Conservation (phyloP, 1,140 invertebrate species). For the Radopholus similis region DNA sequence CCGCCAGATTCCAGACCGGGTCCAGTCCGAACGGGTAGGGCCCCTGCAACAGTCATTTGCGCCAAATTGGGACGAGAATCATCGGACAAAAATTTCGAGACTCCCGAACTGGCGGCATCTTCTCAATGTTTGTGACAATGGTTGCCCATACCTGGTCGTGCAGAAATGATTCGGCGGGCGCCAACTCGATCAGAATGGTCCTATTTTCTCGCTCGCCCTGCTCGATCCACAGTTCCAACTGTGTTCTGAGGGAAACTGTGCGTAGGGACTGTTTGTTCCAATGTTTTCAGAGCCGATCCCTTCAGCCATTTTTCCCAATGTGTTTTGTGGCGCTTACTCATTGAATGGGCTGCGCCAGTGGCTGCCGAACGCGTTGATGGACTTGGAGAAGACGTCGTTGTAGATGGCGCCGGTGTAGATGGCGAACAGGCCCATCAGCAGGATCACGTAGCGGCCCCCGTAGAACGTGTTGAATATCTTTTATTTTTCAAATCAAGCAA, state of each 20-base stretch:
- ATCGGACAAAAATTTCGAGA: no score
- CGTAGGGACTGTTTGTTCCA: constrained; percentile 45
- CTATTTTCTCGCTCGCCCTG: no score
- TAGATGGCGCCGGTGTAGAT: constrained; percentile 63
- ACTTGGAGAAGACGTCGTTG: constrained; percentile 63
- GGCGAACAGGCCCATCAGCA: constrained; percentile 63
- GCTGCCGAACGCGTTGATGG: constrained; percentile 63
- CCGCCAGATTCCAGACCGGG: constrained; percentile 60
- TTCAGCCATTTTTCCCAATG: constrained; percentile 23
- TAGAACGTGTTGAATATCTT: constrained; percentile 64
- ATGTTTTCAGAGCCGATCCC: constrained; percentile 38
- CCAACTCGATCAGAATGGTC: no score
- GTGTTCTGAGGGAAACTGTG: constrained; percentile 34
- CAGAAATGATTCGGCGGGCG: no score
- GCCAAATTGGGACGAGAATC: no score
- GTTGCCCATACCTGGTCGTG: no score
- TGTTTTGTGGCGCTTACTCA: background rate
- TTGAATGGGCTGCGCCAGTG: constrained; percentile 56
- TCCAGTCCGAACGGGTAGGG: constrained; percentile 59
- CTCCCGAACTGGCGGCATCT: no score
- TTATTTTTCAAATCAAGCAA: constrained; percentile 10
- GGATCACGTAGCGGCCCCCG: constrained; percentile 63
- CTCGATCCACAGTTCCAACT: no score
- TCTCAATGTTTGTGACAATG: no score
- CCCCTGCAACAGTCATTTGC: no score